Percentiles rank a stretch among this genome's conserved stretches.
Evolutionary conservation across 2,113 vertebrate genomes (phyloP).

Genomic region (Columba livia): DNA sequence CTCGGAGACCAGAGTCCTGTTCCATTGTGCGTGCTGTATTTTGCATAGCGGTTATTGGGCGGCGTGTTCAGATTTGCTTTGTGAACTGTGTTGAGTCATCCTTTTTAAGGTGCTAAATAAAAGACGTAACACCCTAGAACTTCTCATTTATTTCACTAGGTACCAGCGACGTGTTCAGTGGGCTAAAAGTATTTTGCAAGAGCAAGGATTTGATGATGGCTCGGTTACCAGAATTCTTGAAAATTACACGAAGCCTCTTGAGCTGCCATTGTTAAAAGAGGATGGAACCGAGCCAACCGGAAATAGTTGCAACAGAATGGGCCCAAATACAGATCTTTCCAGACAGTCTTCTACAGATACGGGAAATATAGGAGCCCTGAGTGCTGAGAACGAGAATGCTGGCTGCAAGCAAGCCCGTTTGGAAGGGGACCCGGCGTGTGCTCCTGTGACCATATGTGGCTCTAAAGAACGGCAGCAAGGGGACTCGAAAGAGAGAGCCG

Average conservation of each 20-base stretch:
- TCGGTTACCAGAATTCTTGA: slow-evolving; percentile 63
- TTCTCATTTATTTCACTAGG: slow-evolving; percentile 60
- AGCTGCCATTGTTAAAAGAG: background rate
- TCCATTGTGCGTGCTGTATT: background rate
- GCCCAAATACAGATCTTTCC: background rate
- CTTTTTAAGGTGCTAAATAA: background rate
- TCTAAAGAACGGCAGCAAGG: background rate
- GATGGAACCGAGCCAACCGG: background rate
- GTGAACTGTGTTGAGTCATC: background rate
- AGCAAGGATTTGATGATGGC: slow-evolving; percentile 79
- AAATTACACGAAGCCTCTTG: slow-evolving; percentile 67
- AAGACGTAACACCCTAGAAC: background rate
- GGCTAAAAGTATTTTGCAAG: slow-evolving; percentile 73
- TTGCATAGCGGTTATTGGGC: background rate
- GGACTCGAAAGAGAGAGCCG: background rate
- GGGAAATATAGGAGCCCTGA: background rate
- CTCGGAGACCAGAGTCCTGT: background rate
- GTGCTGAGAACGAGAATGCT: background rate
- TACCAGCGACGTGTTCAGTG: slow-evolving; percentile 80
- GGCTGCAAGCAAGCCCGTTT: background rate
- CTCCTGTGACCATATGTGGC: background rate
- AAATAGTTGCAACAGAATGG: background rate
- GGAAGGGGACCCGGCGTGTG: slow-evolving; percentile 18
- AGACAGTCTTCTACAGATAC: background rate
- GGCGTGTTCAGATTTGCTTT: background rate